phyloP scores from a whole-genome alignment of 2,797 vertebrate genomes.

The Anguilla obscura region DNA sequence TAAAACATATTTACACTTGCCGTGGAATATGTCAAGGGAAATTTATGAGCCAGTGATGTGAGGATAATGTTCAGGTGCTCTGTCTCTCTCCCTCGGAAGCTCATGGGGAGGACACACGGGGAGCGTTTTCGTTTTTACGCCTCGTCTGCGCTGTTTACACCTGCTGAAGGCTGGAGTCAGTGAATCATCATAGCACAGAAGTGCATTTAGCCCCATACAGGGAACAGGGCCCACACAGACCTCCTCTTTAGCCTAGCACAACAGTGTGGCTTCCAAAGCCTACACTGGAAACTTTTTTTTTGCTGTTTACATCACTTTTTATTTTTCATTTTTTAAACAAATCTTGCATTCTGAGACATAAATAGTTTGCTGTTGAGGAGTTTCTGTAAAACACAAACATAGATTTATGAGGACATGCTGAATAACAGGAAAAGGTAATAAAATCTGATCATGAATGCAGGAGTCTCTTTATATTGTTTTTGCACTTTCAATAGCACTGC shows the following conservation, averaged over 20 bases:
- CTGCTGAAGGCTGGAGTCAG: neutral
- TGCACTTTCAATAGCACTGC: conserved; percentile 32
- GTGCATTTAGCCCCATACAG: conserved; percentile 24
- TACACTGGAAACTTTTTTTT: neutral
- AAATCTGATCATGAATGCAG: neutral
- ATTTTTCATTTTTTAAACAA: conserved; percentile 4
- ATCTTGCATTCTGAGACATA: conserved; percentile 14
- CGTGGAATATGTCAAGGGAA: conserved; percentile 40
- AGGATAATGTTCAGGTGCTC: conserved; percentile 39
- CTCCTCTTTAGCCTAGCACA: conserved; percentile 39
- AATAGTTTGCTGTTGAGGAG: conserved; percentile 16
- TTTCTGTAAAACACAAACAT: conserved; percentile 32
- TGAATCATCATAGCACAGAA: neutral
- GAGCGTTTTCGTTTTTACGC: conserved; percentile 53
- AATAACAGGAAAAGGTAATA: conserved; percentile 42
- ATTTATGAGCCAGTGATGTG: conserved; percentile 41
- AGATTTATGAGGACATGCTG: conserved; percentile 38
- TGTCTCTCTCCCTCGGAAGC: conserved; percentile 40
- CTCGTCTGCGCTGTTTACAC: neutral
- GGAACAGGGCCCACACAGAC: conserved; percentile 11
- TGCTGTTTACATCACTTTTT: conserved; percentile 41
- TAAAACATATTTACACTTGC: conserved; percentile 33
- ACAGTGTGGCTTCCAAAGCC: neutral
- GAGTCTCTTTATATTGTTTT: neutral
- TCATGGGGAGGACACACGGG: conserved; percentile 43